A percentile compares a stretch with the other conserved stretches of the same genome.
These are phyloP conservation scores for Catharus ustulatus DNA, from an alignment of 2,797 vertebrate species.

Conservation along the genomic window DNA sequence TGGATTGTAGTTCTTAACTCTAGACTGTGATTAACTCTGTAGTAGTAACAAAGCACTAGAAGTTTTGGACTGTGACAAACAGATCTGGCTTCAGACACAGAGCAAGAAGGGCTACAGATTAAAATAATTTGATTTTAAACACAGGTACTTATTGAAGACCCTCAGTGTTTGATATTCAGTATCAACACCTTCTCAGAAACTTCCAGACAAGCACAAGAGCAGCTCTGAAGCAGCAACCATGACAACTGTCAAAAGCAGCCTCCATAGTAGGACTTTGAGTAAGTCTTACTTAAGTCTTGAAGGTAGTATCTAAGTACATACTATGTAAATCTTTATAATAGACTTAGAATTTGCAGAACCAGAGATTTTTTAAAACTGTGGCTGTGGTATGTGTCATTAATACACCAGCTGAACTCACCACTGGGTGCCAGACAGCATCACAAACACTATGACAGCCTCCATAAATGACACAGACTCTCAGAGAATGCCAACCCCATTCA, in stretches of 20 bases:
- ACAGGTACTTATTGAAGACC: background rate
- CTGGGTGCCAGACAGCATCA: background rate
- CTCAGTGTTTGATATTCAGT: background rate
- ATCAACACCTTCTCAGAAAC: background rate
- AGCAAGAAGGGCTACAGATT: background rate
- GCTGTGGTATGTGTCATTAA: background rate
- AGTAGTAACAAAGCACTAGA: background rate
- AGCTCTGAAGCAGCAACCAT: background rate
- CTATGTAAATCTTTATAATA: fast-evolving
- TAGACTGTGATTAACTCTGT: background rate
- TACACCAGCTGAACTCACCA: background rate
- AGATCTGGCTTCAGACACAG: background rate
- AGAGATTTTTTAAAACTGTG: background rate
- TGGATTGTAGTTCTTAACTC: background rate
- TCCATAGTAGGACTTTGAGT: fast-evolving
- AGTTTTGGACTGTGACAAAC: fast-evolving
- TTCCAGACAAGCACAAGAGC: background rate
- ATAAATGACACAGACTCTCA: background rate
- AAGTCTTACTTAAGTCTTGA: background rate
- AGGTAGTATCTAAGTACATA: background rate
- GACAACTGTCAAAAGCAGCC: background rate
- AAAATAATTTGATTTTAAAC: background rate
- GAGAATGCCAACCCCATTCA: background rate
- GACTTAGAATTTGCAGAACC: background rate
- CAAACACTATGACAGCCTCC: background rate